Base-by-base conservation (phyloP, 2,888 invertebrate species). In the Heliconius hortense region DNA sequence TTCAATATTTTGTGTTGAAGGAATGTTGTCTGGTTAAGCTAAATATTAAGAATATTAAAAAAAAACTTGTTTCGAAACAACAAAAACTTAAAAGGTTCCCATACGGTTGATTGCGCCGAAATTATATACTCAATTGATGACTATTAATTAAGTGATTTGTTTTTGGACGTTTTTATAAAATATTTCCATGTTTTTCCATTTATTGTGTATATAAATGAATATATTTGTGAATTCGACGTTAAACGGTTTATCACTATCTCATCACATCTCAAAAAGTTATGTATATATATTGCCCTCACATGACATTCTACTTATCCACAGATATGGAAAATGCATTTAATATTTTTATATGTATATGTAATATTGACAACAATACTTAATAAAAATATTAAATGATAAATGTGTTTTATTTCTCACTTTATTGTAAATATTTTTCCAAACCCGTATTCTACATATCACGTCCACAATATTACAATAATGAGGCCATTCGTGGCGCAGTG, bases 301-400 rank as follows among this genome's bases (percentile, higher is more conserved):
- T 86, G 84, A 85, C 83, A 86, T 89, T 89, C 88, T 87, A 88
- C 87, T 86, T 89, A 89, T 86, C 86, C 86, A 84, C 81, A 86
- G 87, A 89, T 87, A 84, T 88, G 85, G 84, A 83, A 86, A 88
- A 85, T 83, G 84, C 90, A 89, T 93, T 90, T 94, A 93, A 93
- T 93, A 92, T 94, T 93, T 94, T 94, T 93, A 91, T 91, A 88
- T 90, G 90, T 92, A 89, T 89, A 82, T 86, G 85, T 87, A 81
- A 81, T 80, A 81, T 79, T 84, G 62, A 43, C 87, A 86, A 84
- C 82, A 85, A 89, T 92, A 91, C 90, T 84, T 86, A 93, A 93
- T 94, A 94, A 94, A 93, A 94, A 94, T 94, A 94, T 94, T 93
- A 93, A 88, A 92, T 93, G 91, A 80, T 84, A 80, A 79, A 59